phyloP scores from a whole-genome alignment of 2,113 vertebrate genomes.

The Platycercus adscitus region DNA sequence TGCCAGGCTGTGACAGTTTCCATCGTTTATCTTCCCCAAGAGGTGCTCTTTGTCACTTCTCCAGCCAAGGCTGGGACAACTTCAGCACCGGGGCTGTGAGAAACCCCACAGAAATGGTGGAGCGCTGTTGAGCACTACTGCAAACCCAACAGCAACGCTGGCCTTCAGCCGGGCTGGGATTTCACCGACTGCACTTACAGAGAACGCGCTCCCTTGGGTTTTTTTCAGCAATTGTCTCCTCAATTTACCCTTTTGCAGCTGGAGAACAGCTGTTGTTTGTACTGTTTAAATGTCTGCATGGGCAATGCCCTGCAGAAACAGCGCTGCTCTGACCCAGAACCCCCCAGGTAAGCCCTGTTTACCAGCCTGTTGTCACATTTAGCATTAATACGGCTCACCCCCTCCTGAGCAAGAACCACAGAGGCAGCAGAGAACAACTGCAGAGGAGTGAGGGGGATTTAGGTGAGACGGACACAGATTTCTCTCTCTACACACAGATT shows the following conservation, averaged over 20 bases:
- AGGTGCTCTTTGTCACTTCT: background rate
- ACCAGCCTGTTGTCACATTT: background rate
- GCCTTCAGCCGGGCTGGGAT: background rate
- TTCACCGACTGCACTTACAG: background rate
- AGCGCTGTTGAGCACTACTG: too few relatives aligned
- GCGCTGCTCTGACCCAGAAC: too few relatives aligned
- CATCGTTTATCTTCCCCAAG: too few relatives aligned
- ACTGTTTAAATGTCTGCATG: background rate
- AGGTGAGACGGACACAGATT: too few relatives aligned
- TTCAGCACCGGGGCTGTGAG: background rate
- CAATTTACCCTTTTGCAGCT: background rate
- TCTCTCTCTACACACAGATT: accelerated
- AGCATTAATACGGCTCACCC: background rate
- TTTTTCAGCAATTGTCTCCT: background rate
- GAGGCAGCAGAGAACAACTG: background rate
- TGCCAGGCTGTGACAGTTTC: background rate
- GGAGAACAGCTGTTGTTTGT: background rate
- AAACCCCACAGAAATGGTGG: background rate
- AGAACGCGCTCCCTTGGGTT: background rate
- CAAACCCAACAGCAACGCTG: background rate
- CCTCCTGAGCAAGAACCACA: background rate
- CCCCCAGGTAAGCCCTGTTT: accelerated
- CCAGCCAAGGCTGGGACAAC: background rate
- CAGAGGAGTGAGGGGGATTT: background rate
- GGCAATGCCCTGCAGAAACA: background rate